phyloP scores from a whole-genome alignment of 2,113 vertebrate genomes.

The Toxotes chatareus region DNA sequence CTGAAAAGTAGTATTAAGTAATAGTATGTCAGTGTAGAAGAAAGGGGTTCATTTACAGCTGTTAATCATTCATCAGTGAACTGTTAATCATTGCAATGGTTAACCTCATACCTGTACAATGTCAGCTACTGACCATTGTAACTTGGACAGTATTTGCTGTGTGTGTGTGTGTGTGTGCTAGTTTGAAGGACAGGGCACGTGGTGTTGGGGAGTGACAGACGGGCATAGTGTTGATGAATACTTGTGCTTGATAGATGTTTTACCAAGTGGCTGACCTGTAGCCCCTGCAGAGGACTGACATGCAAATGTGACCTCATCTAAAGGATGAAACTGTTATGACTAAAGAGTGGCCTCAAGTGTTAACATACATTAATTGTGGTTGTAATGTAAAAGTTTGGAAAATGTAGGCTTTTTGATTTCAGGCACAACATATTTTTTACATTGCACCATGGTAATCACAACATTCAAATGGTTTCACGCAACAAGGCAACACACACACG shows the following conservation, averaged over 20 bases:
- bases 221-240: background rate
- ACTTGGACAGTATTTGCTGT: background rate
- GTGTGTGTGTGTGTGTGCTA: background rate
- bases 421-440: background rate
- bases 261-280: conserved; percentile 9
- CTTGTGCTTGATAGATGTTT: conserved; percentile 35
- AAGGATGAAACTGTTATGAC: background rate
- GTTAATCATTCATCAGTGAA: no score
- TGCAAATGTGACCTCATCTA: background rate
- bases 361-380: background rate
- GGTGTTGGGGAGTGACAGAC: background rate
- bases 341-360: background rate
- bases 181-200: background rate
- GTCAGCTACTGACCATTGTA: background rate
- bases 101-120: background rate
- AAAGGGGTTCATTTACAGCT: background rate
- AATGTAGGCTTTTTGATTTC: background rate
- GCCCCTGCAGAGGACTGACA: no score
- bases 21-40: background rate
- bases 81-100: conserved; percentile 37
- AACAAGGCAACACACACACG: no score
- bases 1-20: no score
- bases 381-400: background rate
- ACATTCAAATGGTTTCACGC: no score
- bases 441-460: no score